These are phyloP conservation scores for Carterocephalus palaemon DNA, from an alignment of 2,888 invertebrate genomes.

Conservation along the genomic window DNA sequence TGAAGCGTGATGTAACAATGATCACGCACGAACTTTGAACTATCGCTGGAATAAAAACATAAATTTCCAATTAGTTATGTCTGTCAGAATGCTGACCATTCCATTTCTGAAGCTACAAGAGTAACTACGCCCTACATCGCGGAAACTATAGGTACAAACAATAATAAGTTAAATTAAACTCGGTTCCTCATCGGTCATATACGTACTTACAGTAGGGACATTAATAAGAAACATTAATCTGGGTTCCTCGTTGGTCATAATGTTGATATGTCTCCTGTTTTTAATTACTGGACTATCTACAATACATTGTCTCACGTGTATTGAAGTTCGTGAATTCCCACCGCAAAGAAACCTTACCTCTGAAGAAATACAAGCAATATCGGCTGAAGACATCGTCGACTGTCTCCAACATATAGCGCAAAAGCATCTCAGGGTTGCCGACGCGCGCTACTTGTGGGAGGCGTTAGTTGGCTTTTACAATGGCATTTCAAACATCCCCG, in stretches of 20 bases:
- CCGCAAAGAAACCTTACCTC: conserved; percentile 39
- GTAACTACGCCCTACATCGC: background rate
- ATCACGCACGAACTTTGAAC: conserved; percentile 3
- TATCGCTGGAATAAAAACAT: background rate
- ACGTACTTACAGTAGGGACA: too few relatives aligned
- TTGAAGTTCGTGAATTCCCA: conserved; percentile 47
- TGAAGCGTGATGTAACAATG: too few relatives aligned
- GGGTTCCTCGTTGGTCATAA: background rate
- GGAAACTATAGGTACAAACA: background rate
- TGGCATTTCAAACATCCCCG: conserved; percentile 61
- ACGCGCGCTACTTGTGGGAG: conserved; percentile 62
- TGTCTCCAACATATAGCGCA: conserved; percentile 60
- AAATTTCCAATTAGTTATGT: conserved; percentile 3
- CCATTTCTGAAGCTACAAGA: background rate
- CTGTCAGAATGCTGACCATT: background rate
- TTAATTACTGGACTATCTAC: conserved; percentile 16
- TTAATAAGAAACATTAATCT: background rate
- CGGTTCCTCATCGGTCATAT: too few relatives aligned
- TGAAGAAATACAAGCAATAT: conserved; percentile 44
- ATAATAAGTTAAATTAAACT: background rate
- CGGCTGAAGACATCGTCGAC: conserved; percentile 50
- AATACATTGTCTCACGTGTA: conserved; percentile 42
- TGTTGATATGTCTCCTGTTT: conserved; percentile 4
- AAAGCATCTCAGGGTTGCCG: conserved; percentile 41
- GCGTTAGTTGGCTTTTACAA: conserved; percentile 49